Conservation (phyloP, 2,797 vertebrate species). For the Chloroceryle amazona region DNA sequence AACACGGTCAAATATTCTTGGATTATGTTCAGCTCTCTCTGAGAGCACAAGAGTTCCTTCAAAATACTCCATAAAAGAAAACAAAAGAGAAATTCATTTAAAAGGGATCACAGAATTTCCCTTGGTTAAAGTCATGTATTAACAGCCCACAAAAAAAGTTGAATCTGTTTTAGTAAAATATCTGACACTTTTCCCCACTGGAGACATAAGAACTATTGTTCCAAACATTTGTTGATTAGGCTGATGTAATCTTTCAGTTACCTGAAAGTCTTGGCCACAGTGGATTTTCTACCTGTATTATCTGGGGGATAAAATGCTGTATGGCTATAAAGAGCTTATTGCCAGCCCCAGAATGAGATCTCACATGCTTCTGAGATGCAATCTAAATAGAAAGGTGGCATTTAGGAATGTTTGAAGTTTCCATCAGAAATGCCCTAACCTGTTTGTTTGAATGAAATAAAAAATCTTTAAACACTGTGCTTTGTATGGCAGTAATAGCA, state of each 20-base stretch:
- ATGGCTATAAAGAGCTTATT: background rate
- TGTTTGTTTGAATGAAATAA: background rate
- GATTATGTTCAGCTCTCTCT: background rate
- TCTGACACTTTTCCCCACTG: background rate
- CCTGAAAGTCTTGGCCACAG: background rate
- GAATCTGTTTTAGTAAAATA: background rate
- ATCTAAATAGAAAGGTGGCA: background rate
- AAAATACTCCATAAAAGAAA: slow-evolving; percentile 15
- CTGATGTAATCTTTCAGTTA: background rate
- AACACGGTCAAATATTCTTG: slow-evolving; percentile 9
- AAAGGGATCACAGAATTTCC: background rate
- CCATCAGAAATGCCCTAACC: background rate
- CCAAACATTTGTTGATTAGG: background rate
- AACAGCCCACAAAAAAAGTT: background rate
- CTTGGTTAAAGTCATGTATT: background rate
- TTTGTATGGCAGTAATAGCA: background rate
- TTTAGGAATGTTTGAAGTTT: background rate
- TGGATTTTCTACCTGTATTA: background rate
- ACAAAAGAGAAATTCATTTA: slow-evolving; percentile 30
- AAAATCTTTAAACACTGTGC: background rate
- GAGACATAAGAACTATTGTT: background rate
- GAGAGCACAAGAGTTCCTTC: slow-evolving; percentile 1
- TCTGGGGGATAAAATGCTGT: background rate
- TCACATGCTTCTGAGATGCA: background rate
- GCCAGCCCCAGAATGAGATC: background rate